Evolutionary conservation across 64 coral and sea anemone species (phyloP).

Genomic region (Platygyra sinensis): DNA sequence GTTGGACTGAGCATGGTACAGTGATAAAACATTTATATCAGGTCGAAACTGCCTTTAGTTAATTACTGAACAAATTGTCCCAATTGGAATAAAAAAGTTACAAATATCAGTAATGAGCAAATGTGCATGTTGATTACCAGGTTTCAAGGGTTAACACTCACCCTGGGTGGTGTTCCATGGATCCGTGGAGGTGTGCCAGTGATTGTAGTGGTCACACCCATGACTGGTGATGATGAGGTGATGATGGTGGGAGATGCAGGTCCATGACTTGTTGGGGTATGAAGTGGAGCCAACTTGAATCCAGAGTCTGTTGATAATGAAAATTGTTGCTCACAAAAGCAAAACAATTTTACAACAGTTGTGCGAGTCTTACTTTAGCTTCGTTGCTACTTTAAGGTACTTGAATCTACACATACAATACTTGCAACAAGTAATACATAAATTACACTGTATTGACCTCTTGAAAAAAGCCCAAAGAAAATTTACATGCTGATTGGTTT

Average conservation of each 20-base stretch:
- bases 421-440: too few relatives aligned
- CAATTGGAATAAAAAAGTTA: too few relatives aligned
- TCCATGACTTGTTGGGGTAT: neutral
- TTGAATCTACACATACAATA: too few relatives aligned
- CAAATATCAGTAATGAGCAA: neutral
- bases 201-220: neutral
- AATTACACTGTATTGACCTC: too few relatives aligned
- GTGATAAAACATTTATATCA: neutral
- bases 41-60: too few relatives aligned
- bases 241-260: constrained; percentile 18
- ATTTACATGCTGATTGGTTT: too few relatives aligned
- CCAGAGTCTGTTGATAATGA: constrained; percentile 17
- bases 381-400: too few relatives aligned
- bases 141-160: neutral
- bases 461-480: too few relatives aligned
- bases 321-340: neutral
- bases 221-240: neutral
- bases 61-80: too few relatives aligned
- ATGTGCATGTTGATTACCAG: neutral
- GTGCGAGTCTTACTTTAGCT: too few relatives aligned
- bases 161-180: constrained; percentile 20
- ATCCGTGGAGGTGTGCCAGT: constrained; percentile 19
- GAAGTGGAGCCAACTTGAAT: constrained; percentile 22
- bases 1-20: neutral
- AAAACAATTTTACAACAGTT: too few relatives aligned